Base-by-base conservation (phyloP, 2,888 invertebrate genomes). In the Anthoptus insignis region DNA sequence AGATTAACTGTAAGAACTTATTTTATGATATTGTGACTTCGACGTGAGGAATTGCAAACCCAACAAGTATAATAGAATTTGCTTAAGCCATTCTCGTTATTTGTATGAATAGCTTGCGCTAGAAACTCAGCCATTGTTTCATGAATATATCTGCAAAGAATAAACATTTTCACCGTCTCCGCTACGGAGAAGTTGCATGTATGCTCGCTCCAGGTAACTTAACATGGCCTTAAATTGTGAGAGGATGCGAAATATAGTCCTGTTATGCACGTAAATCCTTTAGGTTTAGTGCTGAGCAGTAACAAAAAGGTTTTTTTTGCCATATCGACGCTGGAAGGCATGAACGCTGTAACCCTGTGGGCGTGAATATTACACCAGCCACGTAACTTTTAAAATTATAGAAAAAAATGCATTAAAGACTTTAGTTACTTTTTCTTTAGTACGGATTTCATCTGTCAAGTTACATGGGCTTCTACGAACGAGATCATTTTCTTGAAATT, bases 101-200 rank as follows among this genome's bases (percentile, higher is more conserved):
- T 49, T 24, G 49, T 37, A 49, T 37, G 58, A 58, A 58, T 58
- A 45, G 47, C 32, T 24, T 24, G 59, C 16, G 59, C 49, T 34
- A 49, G 59, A 59, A 59, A 59, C 24, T 58, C 58, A 49, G 49
- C 49, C 13, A 59, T 59, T 59, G 59, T 59, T 59, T 59, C 49
- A 49, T 34, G 49, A 49, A 37, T 49, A 59, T 49, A 59, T 37
- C 32, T 49, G 59, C 34, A 24, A 47, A 58, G 32, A 58, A 34
- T 58, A 47, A 58, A 58, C 32, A 47, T 57, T 45, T 57, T 57
- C 45, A 32, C 39, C 16, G 24, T 1, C 54, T 22, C 19, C 19
- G 11, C 27, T 39, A 27, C 16, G 2, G 39, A 56, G n/a, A 42
- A 42, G 19, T 19, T 42, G 19, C 11, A 11, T 7, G 19, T 42